Evolutionary conservation across 2,888 invertebrate species (phyloP), one percentile per base, ranked within the genome.

Genomic region (Andrena minutula): DNA sequence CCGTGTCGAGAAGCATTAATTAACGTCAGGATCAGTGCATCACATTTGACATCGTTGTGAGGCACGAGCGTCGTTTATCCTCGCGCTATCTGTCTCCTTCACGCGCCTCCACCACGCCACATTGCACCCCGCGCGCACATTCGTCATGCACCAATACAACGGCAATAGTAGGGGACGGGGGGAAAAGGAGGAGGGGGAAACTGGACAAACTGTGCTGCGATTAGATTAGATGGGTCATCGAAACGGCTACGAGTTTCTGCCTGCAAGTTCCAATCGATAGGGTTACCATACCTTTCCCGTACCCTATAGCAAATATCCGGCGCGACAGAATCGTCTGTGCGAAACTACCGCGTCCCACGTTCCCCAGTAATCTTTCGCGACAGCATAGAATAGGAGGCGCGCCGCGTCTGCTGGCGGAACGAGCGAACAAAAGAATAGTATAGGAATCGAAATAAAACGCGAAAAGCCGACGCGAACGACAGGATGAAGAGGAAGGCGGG

Each of bases 11-110:
- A 84, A 85, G 85, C 89, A 91, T 91, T 92, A 92, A 92, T 93
- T 92, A 92, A 91, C 85, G 91, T 91, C 91, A 90, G 87, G 82
- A 84, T 88, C 89, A 90, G 84, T 79, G 87, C 87, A 88, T 90
- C 89, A 88, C 88, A 88, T 92, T 91, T 92, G 91, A 92, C 89
- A 88, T 88, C 86, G 83, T 86, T 69, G 85, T 79, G 88, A 88
- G 86, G 79, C 86, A 68, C 47, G 56, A 85, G 83, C 84, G 87
- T 89, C 91, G 89, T 92, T 91, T 90, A 86, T 88, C 86, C 84
- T 83, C 77, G 77, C 80, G 78, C 85, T 89, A 88, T 91, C 89
- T 89, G 89, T 89, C 90, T 89, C 84, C 89, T 90, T 87, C 71
- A 35, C 79, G 73, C 32, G 26, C 32, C 47, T 32, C 32, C 32